Conservation (phyloP, 2,113 vertebrate species). For the Megaleporinus macrocephalus region DNA sequence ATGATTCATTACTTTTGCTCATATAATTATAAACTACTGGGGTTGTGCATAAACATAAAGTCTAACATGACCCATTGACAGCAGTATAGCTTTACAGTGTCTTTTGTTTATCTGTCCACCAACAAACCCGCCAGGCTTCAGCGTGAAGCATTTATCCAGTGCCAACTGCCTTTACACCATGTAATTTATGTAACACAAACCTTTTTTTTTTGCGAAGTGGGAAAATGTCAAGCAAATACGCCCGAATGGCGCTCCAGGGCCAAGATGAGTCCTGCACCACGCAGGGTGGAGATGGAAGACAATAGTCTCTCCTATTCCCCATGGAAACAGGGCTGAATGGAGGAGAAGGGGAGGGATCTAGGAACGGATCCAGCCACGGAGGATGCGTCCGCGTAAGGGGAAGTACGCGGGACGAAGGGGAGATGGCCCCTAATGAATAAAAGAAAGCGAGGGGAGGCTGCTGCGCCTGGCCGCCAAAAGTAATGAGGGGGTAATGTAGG, state of each 20-base stretch:
- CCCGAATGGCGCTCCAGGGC: background rate
- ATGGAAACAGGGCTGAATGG: conserved; percentile 27
- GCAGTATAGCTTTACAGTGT: conserved; percentile 9
- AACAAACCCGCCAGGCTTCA: conserved; percentile 4
- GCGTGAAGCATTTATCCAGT: background rate
- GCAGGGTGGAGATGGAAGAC: conserved; percentile 41
- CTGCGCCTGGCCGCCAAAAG: background rate
- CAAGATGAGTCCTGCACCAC: conserved; percentile 2
- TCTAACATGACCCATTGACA: background rate
- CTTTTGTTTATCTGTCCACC: conserved; percentile 8
- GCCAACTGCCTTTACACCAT: conserved; percentile 8
- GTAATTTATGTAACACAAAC: conserved; percentile 20
- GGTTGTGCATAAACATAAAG: background rate
- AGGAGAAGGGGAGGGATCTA: conserved; percentile 29
- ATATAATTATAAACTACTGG: background rate
- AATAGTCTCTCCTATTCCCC: conserved; percentile 47
- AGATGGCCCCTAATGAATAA: conserved; percentile 34
- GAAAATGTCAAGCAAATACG: conserved; percentile 38
- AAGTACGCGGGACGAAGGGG: background rate
- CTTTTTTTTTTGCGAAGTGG: conserved; percentile 26
- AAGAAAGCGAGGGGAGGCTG: background rate
- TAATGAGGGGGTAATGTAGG: conserved; percentile 23
- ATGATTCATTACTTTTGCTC: background rate
- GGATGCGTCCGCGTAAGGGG: background rate
- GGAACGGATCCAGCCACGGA: conserved; percentile 35